Percentiles rank a stretch among this genome's conserved stretches.
phyloP scores from a whole-genome alignment of 2,888 invertebrate species.

The Shargacucullia verbasci region DNA sequence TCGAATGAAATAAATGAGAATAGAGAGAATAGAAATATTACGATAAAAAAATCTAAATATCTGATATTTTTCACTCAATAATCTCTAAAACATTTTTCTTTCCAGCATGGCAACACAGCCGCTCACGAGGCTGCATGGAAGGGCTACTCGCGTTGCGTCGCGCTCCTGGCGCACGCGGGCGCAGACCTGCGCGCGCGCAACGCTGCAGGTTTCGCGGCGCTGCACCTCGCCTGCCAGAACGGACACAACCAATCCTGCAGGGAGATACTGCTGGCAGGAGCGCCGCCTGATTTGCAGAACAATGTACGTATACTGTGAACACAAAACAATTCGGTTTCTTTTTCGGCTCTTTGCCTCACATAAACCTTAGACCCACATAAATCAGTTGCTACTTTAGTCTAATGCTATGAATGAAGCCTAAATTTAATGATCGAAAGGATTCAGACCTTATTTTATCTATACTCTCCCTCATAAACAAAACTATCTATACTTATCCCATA shows the following conservation, averaged over 20 bases:
- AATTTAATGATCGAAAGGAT: no score
- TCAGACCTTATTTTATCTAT: no score
- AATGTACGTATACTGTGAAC: conserved; percentile 90
- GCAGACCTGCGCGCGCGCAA: conserved; percentile 91
- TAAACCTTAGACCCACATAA: no score
- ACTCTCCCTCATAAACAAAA: no score
- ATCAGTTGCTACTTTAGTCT: no score
- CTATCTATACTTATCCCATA: no score
- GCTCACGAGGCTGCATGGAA: conserved; percentile 98
- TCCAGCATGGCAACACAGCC: conserved; percentile 97
- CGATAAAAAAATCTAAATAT: no score
- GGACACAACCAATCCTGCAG: conserved; percentile 98
- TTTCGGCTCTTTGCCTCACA: no score
- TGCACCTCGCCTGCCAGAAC: conserved; percentile 98
- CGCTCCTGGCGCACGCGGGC: conserved; percentile 91
- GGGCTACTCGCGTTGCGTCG: conserved; percentile 96
- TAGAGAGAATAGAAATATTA: no score
- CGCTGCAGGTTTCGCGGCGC: conserved; percentile 96
- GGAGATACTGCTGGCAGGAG: conserved; percentile 95
- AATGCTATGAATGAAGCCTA: no score
- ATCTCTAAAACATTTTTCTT: neutral
- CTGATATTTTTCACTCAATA: neutral
- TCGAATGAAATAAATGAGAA: no score
- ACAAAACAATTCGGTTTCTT: no score
- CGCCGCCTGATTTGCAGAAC: conserved; percentile 96